Percentiles rank a stretch among this genome's conserved stretches.
phyloP scores from a whole-genome alignment of 2,888 invertebrate species.

The Eurytoma californica region DNA sequence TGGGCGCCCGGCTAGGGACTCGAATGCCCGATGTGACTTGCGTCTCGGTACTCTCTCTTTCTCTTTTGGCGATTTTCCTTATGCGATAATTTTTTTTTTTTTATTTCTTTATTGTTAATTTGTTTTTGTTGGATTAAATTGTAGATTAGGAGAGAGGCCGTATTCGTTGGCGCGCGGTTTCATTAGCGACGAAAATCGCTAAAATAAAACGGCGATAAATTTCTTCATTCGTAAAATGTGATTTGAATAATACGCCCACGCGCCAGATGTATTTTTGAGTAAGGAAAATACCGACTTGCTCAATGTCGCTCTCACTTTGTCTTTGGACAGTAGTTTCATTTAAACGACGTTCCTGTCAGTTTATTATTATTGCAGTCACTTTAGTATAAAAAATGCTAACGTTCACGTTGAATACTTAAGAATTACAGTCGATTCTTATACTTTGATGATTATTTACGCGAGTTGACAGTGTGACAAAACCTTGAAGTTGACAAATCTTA shows the following conservation, averaged over 20 bases:
- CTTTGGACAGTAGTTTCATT: background rate
- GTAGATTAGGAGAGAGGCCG: background rate
- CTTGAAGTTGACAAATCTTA: too few relatives aligned
- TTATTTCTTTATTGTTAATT: too few relatives aligned
- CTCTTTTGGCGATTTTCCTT: too few relatives aligned
- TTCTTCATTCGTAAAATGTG: slow-evolving; percentile 19
- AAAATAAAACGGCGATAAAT: slow-evolving; percentile 40
- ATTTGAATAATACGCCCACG: slow-evolving; percentile 41
- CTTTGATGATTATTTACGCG: too few relatives aligned
- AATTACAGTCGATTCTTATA: too few relatives aligned
- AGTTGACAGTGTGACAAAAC: too few relatives aligned
- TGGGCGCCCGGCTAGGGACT: background rate
- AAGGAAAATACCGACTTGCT: slow-evolving; percentile 40
- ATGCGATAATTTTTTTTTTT: too few relatives aligned
- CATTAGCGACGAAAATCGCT: slow-evolving; percentile 22
- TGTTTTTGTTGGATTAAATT: too few relatives aligned
- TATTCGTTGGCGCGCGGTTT: background rate
- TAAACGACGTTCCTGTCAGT: too few relatives aligned
- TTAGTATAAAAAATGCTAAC: too few relatives aligned
- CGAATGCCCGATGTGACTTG: background rate
- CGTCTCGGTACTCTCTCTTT: too few relatives aligned
- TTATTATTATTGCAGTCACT: background rate
- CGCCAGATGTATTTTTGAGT: slow-evolving; percentile 27
- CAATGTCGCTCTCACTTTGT: slow-evolving; percentile 37
- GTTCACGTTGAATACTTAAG: too few relatives aligned